These are phyloP conservation scores for Megalops cyprinoides DNA, from an alignment of 2,797 vertebrate species.

Conservation along the genomic window DNA sequence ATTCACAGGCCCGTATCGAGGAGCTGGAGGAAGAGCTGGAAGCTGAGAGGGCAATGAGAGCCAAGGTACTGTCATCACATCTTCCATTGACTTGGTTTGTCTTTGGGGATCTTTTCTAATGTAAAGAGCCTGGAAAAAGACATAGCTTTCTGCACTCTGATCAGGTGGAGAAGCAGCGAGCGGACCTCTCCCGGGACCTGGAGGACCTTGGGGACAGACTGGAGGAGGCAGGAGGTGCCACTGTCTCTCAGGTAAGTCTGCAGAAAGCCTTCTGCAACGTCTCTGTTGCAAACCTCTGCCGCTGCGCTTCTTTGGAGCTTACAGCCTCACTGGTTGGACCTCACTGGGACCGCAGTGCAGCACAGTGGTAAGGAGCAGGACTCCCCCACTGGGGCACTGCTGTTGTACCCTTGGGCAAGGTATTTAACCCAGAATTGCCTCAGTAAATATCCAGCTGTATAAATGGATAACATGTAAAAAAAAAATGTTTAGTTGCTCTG, in stretches of 20 bases:
- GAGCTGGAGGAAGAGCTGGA: slow-evolving; percentile 75
- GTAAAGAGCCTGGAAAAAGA: not conserved
- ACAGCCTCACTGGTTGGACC: not conserved
- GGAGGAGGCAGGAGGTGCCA: slow-evolving; percentile 73
- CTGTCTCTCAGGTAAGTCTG: slow-evolving; percentile 63
- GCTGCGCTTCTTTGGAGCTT: slow-evolving; percentile 8
- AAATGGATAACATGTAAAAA: too few relatives aligned
- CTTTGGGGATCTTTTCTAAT: not conserved
- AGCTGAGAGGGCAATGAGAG: slow-evolving; percentile 66
- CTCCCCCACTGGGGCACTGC: too few relatives aligned
- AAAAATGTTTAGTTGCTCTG: too few relatives aligned
- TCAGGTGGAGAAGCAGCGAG: slow-evolving; percentile 76
- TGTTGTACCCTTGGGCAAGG: too few relatives aligned
- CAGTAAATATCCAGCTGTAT: too few relatives aligned
- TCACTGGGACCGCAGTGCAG: too few relatives aligned
- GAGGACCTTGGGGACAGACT: slow-evolving; percentile 73
- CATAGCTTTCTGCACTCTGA: slow-evolving; percentile 7
- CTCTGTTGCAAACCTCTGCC: not conserved
- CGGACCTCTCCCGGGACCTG: slow-evolving; percentile 70
- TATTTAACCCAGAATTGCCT: too few relatives aligned
- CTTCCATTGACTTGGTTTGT: not conserved
- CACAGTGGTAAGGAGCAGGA: too few relatives aligned
- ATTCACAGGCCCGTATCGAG: slow-evolving; percentile 62
- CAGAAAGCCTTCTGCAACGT: not conserved
- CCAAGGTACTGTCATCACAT: slow-evolving; percentile 56